Conservation (phyloP, 2,113 vertebrate genomes). For the Peromyscus maniculatus region DNA sequence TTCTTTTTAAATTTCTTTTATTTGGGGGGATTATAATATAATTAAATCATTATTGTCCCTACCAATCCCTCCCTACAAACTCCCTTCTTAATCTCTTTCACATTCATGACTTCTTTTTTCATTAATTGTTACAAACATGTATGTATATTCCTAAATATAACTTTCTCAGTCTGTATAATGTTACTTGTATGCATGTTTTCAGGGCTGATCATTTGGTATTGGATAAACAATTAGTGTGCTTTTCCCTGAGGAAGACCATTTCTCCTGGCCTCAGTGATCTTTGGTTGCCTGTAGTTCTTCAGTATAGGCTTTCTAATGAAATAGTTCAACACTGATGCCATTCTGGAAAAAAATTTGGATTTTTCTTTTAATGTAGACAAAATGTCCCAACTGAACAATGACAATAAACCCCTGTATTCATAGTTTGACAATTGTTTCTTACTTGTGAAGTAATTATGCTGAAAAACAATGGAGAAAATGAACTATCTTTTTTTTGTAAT, state of each 20-base stretch:
- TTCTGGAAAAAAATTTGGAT: conserved; percentile 65
- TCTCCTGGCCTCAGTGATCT: neutral
- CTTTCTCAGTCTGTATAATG: neutral
- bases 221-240: neutral
- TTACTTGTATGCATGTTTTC: neutral
- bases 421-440: conserved; percentile 79
- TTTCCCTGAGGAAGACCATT: neutral
- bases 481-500: conserved; percentile 68
- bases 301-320: neutral
- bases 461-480: conserved; percentile 78
- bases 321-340: conserved; percentile 54
- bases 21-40: neutral
- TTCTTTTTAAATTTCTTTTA: neutral
- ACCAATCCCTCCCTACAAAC: neutral
- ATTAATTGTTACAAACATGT: neutral
- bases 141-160: neutral
- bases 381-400: conserved; percentile 61
- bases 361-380: conserved; percentile 73
- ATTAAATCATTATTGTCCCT: neutral
- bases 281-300: neutral
- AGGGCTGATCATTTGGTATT: neutral
- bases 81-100: neutral
- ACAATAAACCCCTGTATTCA: conserved; percentile 74
- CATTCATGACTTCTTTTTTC: neutral
- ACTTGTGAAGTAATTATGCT: conserved; percentile 75